Evolutionary conservation across 2,888 invertebrate species (phyloP).

Genomic region (Eupithecia exiguata): DNA sequence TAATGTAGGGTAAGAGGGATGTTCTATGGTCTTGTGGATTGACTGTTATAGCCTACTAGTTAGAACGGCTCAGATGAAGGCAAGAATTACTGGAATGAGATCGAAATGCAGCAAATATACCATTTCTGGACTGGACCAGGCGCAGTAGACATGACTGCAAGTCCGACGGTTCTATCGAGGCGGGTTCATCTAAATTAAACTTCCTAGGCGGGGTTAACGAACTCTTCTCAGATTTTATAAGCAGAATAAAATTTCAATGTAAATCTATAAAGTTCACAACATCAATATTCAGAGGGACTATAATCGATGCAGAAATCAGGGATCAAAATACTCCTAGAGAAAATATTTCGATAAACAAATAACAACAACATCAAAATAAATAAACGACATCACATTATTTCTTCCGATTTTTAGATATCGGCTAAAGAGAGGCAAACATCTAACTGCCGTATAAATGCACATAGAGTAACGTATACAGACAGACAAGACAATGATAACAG

Average conservation of each 20-base stretch:
- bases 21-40: constrained; percentile 57
- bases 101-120: constrained; percentile 67
- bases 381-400: constrained; percentile 73
- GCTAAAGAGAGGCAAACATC: constrained; percentile 82
- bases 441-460: constrained; percentile 81
- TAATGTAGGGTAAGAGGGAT: constrained; percentile 63
- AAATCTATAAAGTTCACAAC: constrained; percentile 77
- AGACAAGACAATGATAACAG: constrained; percentile 81
- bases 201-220: constrained; percentile 73
- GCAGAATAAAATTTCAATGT: constrained; percentile 68
- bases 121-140: constrained; percentile 68
- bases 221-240: constrained; percentile 55
- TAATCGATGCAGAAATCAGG: constrained; percentile 78
- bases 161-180: constrained; percentile 77
- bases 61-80: constrained; percentile 56
- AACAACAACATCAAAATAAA: constrained; percentile 81
- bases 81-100: constrained; percentile 58
- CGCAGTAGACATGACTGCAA: constrained; percentile 72
- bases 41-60: constrained; percentile 65
- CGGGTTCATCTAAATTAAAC: constrained; percentile 76
- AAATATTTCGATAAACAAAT: constrained; percentile 65
- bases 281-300: constrained; percentile 79
- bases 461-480: constrained; percentile 75
- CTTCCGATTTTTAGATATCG: constrained; percentile 71
- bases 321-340: constrained; percentile 76